A percentile compares a stretch with the other conserved stretches of the same genome.
Conservation (phyloP, 2,888 invertebrate species). For the Neria commutata region DNA sequence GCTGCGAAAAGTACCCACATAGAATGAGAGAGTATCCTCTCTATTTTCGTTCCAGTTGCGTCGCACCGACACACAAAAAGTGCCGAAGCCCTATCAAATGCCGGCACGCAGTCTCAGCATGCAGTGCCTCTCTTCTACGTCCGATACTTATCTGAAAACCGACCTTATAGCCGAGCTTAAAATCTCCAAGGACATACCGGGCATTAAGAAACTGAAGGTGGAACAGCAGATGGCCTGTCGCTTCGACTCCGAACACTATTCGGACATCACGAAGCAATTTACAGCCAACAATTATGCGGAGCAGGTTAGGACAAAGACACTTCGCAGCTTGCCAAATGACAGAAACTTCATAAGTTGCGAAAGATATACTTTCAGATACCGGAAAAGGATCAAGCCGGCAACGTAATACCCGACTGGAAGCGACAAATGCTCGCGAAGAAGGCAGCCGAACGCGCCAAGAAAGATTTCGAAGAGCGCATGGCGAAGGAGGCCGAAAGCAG, state of each 20-base stretch:
- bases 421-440: constrained; percentile 93
- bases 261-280: constrained; percentile 84
- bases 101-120: constrained; percentile 78
- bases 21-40: neutral
- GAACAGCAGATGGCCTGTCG: constrained; percentile 84
- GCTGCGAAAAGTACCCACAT: neutral
- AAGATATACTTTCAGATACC: constrained; percentile 74
- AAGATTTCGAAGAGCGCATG: constrained; percentile 86
- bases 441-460: constrained; percentile 90
- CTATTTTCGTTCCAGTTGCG: constrained; percentile 64
- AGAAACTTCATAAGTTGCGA: constrained; percentile 40
- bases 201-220: constrained; percentile 92
- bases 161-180: constrained; percentile 92
- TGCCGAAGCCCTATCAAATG: constrained; percentile 84
- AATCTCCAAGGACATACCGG: constrained; percentile 89
- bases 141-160: constrained; percentile 78
- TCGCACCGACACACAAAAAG: constrained; percentile 73
- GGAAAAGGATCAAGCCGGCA: constrained; percentile 85
- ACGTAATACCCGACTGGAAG: constrained; percentile 92
- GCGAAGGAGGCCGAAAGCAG: constrained; percentile 84
- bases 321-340: neutral
- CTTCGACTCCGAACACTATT: constrained; percentile 81
- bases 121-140: constrained; percentile 71
- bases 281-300: constrained; percentile 87
- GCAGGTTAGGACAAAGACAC: constrained; percentile 69